Conservation (phyloP, 2,888 invertebrate genomes). For the Conistra vaccinii region DNA sequence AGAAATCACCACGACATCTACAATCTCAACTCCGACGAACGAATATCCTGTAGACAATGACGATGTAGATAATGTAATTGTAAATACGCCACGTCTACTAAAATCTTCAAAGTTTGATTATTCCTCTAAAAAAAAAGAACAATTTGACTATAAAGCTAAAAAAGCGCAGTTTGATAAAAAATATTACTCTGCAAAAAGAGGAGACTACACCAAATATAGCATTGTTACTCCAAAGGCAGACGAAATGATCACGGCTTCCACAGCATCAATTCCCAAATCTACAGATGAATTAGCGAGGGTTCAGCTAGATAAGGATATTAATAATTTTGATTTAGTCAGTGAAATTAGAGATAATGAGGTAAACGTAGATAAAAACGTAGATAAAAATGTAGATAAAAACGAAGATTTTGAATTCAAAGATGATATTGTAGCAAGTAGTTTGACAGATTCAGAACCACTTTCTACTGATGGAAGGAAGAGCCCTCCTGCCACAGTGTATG, state of each 20-base stretch:
- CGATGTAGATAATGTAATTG: neutral
- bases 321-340: constrained; percentile 35
- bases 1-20: neutral
- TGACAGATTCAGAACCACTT: constrained; percentile 27
- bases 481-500: constrained; percentile 50
- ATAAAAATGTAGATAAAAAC: constrained; percentile 4
- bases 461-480: constrained; percentile 33
- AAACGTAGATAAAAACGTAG: neutral
- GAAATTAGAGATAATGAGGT: constrained; percentile 21
- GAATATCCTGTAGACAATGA: neutral
- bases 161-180: constrained; percentile 64
- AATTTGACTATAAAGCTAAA: constrained; percentile 66
- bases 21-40: neutral
- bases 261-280: constrained; percentile 1
- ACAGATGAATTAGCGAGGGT: constrained; percentile 33
- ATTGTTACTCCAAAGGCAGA: constrained; percentile 12
- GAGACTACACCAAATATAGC: constrained; percentile 46
- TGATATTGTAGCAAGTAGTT: neutral
- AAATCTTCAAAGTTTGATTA: constrained; percentile 38
- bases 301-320: constrained; percentile 39
- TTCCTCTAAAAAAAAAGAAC: constrained; percentile 37
- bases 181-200: constrained; percentile 52
- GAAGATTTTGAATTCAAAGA: constrained; percentile 3
- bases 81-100: constrained; percentile 20
- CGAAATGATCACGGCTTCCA: constrained; percentile 14